Evolutionary conservation across 2,113 vertebrate genomes (phyloP), one percentile per base, ranked within the genome.

Genomic region (Axis porcinus): DNA sequence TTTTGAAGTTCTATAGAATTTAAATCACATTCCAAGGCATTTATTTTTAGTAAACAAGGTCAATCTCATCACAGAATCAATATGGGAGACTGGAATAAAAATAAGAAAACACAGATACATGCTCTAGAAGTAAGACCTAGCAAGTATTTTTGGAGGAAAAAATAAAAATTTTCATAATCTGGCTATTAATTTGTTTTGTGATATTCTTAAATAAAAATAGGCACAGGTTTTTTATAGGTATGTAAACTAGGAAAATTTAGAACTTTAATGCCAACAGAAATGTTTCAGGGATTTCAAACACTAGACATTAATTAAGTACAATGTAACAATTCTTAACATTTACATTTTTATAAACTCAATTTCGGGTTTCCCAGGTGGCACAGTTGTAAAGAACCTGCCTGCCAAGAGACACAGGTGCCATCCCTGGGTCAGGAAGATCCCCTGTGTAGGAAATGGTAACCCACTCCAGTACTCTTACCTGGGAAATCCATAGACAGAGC

Each of bases 191-290:
- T 85, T 90, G 70, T 86, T 82, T 45, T 86, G 11, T 62, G 70
- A 86, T 94, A 23, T 89, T 92, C 21, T 92, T 95, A 14, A 50
- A 54, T 45, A 79, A 52, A 91, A 97, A 30, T 57, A 67, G n/a
- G 93, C 47, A 84, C 76, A 52, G 60, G 62, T 50, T 90, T 47
- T 97, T 84, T 94, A 70, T 79, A 95, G 58, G 25, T 57, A 82
- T 96, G 0, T 40, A 84, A 96, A 43, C 15, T 62, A 96, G 33
- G 93, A 97, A 93, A 78, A 54, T 95, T 90, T 94, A 85, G 85
- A 87, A 70, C 62, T 97, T 93, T 88, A 94, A 86, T 88, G 78
- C 15, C 94, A 97, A 95, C 36, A 97, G 98, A 97, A 96, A 90
- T 58, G 30, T 87, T 98, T 92, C 21, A 67, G 84, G 15, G 36